A percentile compares a stretch with the other conserved stretches of the same genome.
Evolutionary conservation across 2,888 invertebrate genomes (phyloP).

Genomic region (Coleophora flavipennella): DNA sequence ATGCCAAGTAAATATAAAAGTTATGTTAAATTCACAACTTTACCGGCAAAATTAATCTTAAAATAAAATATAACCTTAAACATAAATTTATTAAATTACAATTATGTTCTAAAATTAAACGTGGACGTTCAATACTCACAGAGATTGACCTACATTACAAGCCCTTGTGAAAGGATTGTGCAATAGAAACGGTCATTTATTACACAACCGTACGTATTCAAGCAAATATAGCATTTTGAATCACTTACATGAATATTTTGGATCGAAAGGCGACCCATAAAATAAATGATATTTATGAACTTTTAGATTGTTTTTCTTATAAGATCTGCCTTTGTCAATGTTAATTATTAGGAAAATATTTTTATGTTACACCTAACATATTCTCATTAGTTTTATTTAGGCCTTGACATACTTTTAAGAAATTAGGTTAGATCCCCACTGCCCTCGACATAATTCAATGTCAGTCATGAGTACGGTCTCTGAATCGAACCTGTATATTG

Average conservation of each 20-base stretch:
- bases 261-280: constrained; percentile 19
- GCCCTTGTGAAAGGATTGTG: constrained; percentile 75
- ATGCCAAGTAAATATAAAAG: too few relatives aligned
- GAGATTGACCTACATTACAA: constrained; percentile 70
- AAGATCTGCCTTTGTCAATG: neutral
- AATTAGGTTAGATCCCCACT: constrained; percentile 64
- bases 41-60: too few relatives aligned
- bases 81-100: too few relatives aligned
- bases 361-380: constrained; percentile 5
- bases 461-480: constrained; percentile 77
- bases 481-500: constrained; percentile 81
- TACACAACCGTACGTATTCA: constrained; percentile 67
- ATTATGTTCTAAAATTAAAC: too few relatives aligned
- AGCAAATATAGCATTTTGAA: constrained; percentile 62
- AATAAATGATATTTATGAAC: constrained; percentile 28
- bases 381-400: constrained; percentile 30
- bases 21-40: too few relatives aligned
- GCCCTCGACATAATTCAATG: constrained; percentile 73
- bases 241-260: constrained; percentile 48
- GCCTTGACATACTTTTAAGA: constrained; percentile 55
- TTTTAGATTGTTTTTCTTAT: constrained; percentile 20
- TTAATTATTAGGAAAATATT: constrained; percentile 5
- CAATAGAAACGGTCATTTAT: constrained; percentile 73
- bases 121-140: constrained; percentile 27
- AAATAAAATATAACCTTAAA: too few relatives aligned